Conservation (phyloP, 2,888 invertebrate species). For the Torymus aiolomorphi region DNA sequence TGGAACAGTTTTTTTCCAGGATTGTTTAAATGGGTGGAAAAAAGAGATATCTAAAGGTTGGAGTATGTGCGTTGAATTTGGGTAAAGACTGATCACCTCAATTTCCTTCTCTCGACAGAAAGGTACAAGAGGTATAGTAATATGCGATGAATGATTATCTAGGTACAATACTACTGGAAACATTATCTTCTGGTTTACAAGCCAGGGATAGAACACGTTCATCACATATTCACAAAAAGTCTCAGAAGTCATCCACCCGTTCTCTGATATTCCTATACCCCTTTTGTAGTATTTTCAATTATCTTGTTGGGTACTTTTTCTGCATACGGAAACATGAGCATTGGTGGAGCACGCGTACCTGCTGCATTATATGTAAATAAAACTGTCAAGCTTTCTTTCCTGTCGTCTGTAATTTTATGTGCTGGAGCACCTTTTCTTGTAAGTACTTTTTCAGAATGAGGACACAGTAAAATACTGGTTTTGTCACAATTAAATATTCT, state of each 20-base stretch:
- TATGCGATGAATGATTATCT: too few relatives aligned
- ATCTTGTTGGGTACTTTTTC: conserved; percentile 8
- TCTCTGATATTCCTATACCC: too few relatives aligned
- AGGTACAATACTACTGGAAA: conserved; percentile 22
- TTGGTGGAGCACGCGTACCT: conserved; percentile 2
- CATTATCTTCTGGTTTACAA: not conserved
- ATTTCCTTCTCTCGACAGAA: conserved; percentile 34
- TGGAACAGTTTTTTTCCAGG: conserved; percentile 9
- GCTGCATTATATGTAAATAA: conserved; percentile 48
- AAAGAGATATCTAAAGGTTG: conserved; percentile 12
- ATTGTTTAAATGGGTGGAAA: conserved; percentile 28
- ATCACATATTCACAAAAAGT: conserved; percentile 17
- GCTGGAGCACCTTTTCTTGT: conserved; percentile 53
- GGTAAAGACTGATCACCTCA: conserved; percentile 14
- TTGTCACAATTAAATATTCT: conserved; percentile 61
- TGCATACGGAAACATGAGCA: not conserved
- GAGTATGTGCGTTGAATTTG: conserved; percentile 23
- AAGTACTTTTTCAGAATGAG: conserved; percentile 58
- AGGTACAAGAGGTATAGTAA: conserved; percentile 13
- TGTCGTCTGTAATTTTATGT: conserved; percentile 58
- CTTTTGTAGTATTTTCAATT: conserved; percentile 8
- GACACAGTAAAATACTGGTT: conserved; percentile 58
- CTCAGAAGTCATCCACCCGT: too few relatives aligned
- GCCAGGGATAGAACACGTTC: conserved; percentile 15
- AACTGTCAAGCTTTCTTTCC: conserved; percentile 58